These are phyloP conservation scores for Sciurus niger DNA, from an alignment of 2,113 vertebrate species.

Conservation along the genomic window DNA sequence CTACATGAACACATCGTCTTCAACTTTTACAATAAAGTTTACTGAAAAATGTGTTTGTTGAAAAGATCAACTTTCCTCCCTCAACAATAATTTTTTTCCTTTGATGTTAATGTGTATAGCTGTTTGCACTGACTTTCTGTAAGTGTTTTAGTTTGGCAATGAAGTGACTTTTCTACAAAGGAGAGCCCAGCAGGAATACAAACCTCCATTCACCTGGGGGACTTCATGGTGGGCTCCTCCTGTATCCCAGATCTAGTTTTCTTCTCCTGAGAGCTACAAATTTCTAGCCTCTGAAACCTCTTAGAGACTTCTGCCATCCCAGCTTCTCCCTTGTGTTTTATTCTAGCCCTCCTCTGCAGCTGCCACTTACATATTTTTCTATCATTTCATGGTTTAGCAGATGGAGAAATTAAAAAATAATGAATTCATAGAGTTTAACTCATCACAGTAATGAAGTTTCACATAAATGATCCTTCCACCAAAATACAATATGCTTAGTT, in stretches of 20 bases:
- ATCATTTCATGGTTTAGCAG: constrained; percentile 56
- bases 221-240: not conserved
- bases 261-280: not conserved
- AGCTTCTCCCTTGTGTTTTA: not conserved
- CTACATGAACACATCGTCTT: not conserved
- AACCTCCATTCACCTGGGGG: not conserved
- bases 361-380: constrained; percentile 47
- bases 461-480: constrained; percentile 41
- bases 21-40: not conserved
- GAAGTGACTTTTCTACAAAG: not conserved
- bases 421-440: constrained; percentile 68
- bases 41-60: constrained; percentile 62
- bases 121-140: not conserved
- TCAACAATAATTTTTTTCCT: not conserved
- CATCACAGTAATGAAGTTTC: constrained; percentile 67
- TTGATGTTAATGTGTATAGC: not conserved
- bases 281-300: not conserved
- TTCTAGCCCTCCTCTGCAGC: not conserved
- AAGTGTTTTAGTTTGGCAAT: constrained; percentile 30
- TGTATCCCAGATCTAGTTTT: not conserved
- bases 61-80: constrained; percentile 35
- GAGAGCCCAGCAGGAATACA: not conserved
- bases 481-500: constrained; percentile 56
- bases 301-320: not conserved
- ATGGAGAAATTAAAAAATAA: constrained; percentile 71